Percentiles rank a stretch among this genome's conserved stretches.
These are phyloP conservation scores for Eucera pruinosa DNA, from an alignment of 2,888 invertebrate species.

Conservation along the genomic window DNA sequence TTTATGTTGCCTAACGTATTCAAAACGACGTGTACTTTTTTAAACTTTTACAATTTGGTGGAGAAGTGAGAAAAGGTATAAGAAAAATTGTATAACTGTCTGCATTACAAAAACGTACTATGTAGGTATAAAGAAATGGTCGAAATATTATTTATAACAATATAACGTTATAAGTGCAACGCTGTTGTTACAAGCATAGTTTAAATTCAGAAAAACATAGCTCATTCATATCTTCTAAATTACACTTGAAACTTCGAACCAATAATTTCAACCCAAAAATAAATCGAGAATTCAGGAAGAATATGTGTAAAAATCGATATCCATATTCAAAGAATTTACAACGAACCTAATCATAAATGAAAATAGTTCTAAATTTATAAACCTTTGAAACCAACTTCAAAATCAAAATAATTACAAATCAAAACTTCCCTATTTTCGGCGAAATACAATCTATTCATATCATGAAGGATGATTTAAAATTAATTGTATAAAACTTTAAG, in stretches of 20 bases:
- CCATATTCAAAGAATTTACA: not conserved
- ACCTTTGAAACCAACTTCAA: not conserved
- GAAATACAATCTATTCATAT: not conserved
- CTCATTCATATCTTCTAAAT: too few relatives aligned
- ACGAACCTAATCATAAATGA: not conserved
- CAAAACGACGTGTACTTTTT: too few relatives aligned
- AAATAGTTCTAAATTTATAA: not conserved
- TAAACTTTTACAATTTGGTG: too few relatives aligned
- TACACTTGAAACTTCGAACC: too few relatives aligned
- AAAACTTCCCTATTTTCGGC: not conserved
- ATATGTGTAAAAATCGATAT: too few relatives aligned
- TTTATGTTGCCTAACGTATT: too few relatives aligned
- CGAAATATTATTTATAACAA: not conserved
- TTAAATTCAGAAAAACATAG: too few relatives aligned
- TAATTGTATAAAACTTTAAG: slow-evolving; percentile 8
- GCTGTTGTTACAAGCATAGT: too few relatives aligned
- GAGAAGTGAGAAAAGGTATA: too few relatives aligned
- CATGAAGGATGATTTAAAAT: slow-evolving; percentile 1
- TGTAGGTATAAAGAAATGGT: not conserved
- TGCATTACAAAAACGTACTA: not conserved
- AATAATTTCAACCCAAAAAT: not conserved
- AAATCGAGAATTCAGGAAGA: too few relatives aligned
- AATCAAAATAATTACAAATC: not conserved
- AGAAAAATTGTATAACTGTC: too few relatives aligned
- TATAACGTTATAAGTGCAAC: too few relatives aligned